These are phyloP conservation scores for Eurytoma adleriae DNA, from an alignment of 2,888 invertebrate species.

Conservation along the genomic window DNA sequence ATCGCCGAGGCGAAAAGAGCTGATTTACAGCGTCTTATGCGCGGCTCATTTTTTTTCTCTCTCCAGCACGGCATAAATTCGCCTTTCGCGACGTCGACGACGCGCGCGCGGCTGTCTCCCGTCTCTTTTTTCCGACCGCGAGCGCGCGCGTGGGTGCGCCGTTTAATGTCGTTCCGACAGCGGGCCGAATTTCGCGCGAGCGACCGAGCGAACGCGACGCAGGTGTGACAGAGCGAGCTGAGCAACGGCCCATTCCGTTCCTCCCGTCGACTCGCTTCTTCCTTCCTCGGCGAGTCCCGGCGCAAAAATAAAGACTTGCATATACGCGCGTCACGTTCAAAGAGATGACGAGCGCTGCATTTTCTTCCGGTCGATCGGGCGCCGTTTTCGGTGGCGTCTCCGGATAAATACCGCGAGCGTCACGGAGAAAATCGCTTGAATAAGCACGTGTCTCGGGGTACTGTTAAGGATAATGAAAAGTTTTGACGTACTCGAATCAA, in stretches of 20 bases:
- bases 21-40: slow-evolving; percentile 37
- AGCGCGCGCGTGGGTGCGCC: slow-evolving; percentile 24
- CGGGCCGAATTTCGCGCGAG: slow-evolving; percentile 1
- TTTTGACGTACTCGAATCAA: background rate
- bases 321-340: no score
- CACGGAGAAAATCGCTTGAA: background rate
- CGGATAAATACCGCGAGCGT: background rate
- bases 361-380: slow-evolving; percentile 9
- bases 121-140: background rate
- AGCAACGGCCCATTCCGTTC: background rate
- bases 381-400: background rate
- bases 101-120: background rate
- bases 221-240: background rate
- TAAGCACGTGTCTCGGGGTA: background rate
- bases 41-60: background rate
- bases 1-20: slow-evolving; percentile 21
- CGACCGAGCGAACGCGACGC: background rate
- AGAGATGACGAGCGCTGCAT: no score
- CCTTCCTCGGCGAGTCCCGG: background rate
- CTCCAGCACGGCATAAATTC: slow-evolving; percentile 35
- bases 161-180: background rate
- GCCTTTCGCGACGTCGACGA: slow-evolving; percentile 32
- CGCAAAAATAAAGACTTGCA: no score
- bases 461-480: slow-evolving; percentile 10
- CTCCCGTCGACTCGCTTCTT: background rate